phyloP scores from a whole-genome alignment of 2,113 vertebrate species.

The Ornithorhynchus anatinus region DNA sequence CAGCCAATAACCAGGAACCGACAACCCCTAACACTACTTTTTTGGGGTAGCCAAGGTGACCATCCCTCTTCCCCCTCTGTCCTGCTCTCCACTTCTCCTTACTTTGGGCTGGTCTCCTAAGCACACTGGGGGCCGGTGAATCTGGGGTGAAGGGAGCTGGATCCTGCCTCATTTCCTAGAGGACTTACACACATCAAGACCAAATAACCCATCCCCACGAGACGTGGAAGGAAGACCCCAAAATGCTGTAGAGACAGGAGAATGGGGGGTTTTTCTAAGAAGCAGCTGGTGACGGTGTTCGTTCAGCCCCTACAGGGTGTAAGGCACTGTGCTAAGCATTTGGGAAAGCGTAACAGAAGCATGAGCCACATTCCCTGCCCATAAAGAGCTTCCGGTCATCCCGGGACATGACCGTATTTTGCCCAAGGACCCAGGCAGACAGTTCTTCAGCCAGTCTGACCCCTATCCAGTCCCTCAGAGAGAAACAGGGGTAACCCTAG shows the following conservation, averaged over 20 bases:
- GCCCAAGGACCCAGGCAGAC: too few relatives aligned
- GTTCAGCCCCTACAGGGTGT: too few relatives aligned
- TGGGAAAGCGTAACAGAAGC: too few relatives aligned
- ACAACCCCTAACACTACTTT: neutral
- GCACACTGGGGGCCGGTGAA: neutral
- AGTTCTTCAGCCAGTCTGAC: too few relatives aligned
- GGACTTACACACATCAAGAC: neutral
- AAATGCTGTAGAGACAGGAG: neutral
- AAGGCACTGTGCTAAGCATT: too few relatives aligned
- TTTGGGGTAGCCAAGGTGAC: neutral
- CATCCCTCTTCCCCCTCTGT: accelerated
- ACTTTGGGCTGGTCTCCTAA: neutral
- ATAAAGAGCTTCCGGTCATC: too few relatives aligned
- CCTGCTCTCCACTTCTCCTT: accelerated
- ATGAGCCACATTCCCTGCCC: too few relatives aligned
- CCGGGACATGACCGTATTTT: too few relatives aligned
- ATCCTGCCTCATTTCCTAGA: neutral
- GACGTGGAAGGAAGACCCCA: neutral
- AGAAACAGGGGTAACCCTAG: too few relatives aligned
- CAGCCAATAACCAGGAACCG: constrained; percentile 12
- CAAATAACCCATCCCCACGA: neutral
- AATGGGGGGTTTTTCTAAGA: neutral
- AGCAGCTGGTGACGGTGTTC: neutral
- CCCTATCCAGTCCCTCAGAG: too few relatives aligned
- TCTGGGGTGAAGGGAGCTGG: neutral